Conservation (phyloP, 2,113 vertebrate genomes). For the Caranx ignobilis region DNA sequence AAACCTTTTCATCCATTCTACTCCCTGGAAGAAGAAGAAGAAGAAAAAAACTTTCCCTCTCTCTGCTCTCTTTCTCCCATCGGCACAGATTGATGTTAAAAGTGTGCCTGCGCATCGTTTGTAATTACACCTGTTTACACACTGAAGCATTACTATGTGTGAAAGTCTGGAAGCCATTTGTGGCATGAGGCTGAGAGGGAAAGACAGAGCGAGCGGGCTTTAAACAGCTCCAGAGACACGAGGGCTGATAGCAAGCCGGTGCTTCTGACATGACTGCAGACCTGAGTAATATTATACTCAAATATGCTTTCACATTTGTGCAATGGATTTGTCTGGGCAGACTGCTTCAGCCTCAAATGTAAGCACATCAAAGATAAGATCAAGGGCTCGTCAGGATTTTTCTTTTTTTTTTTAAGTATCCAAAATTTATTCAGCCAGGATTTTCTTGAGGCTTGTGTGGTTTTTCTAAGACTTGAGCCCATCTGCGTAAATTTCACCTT, state of each 20-base stretch:
- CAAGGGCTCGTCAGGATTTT: conserved; percentile 32
- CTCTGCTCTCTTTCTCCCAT: conserved; percentile 63
- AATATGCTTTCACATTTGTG: conserved; percentile 58
- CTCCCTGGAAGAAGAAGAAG: conserved; percentile 40
- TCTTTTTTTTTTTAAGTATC: conserved; percentile 41
- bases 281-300: conserved; percentile 58
- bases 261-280: conserved; percentile 63
- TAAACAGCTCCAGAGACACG: conserved; percentile 73
- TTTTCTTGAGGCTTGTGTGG: conserved; percentile 52
- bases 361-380: conserved; percentile 61
- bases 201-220: conserved; percentile 64
- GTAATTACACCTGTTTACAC: conserved; percentile 83
- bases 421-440: conserved; percentile 56
- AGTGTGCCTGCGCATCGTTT: conserved; percentile 77
- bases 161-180: conserved; percentile 85
- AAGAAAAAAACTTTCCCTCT: conserved; percentile 27
- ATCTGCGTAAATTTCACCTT: conserved; percentile 50
- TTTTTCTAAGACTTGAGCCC: conserved; percentile 31
- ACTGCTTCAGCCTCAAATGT: conserved; percentile 51
- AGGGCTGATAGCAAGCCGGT: conserved; percentile 60
- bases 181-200: conserved; percentile 74
- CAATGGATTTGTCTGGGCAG: conserved; percentile 52
- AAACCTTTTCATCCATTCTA: conserved; percentile 59
- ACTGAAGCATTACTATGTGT: conserved; percentile 82
- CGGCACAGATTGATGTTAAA: conserved; percentile 78